phyloP scores from a whole-genome alignment of 2,113 vertebrate species.

The Notothenia coriiceps region DNA sequence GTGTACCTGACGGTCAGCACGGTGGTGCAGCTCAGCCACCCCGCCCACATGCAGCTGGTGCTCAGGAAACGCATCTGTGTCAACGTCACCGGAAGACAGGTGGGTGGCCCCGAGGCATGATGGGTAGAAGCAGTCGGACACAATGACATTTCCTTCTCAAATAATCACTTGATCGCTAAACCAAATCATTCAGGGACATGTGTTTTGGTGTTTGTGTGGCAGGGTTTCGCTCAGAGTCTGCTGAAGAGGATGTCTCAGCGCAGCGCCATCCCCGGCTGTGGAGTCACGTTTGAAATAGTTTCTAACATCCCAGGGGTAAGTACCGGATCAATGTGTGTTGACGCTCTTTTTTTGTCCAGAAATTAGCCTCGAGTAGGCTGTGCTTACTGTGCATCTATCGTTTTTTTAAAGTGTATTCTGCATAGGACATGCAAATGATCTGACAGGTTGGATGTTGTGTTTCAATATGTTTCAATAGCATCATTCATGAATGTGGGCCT shows the following conservation, averaged over 20 bases:
- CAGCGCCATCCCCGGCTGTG: slow-evolving; percentile 91
- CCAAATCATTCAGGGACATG: not conserved
- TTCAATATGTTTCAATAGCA: too few relatives aligned
- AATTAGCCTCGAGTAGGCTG: not conserved
- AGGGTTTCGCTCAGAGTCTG: slow-evolving; percentile 96
- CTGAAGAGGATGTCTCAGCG: slow-evolving; percentile 93
- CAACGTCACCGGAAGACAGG: slow-evolving; percentile 81
- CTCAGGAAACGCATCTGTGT: slow-evolving; percentile 95
- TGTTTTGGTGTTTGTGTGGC: slow-evolving; percentile 2
- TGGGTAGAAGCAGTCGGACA: not conserved
- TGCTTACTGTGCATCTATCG: not conserved
- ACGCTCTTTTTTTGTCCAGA: not conserved
- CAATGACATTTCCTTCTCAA: not conserved
- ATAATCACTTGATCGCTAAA: not conserved
- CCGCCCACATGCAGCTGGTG: slow-evolving; percentile 92
- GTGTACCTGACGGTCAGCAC: slow-evolving; percentile 90
- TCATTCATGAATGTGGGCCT: not conserved
- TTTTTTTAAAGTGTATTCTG: too few relatives aligned
- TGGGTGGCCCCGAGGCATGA: not conserved
- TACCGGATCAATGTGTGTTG: not conserved
- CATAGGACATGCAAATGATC: too few relatives aligned
- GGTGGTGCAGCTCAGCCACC: slow-evolving; percentile 92
- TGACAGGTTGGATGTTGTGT: too few relatives aligned
- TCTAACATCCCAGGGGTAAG: slow-evolving; percentile 97
- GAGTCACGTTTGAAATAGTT: slow-evolving; percentile 95